phyloP scores from a whole-genome alignment of 2,113 vertebrate genomes.

The Catagonus wagneri region DNA sequence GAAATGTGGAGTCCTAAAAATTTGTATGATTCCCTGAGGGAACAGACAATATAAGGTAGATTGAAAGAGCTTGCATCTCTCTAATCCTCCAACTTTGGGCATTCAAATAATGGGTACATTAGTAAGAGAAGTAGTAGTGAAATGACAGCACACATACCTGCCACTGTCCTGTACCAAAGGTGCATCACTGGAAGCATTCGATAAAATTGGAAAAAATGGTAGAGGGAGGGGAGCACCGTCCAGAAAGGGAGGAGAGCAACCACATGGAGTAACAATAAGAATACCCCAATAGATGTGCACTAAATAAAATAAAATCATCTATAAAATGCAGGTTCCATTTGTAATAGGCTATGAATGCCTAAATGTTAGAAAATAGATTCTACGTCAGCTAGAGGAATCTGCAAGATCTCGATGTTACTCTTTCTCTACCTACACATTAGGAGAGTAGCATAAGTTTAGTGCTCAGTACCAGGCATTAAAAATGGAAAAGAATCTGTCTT shows the following conservation, averaged over 20 bases:
- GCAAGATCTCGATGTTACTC: not conserved
- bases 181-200: not conserved
- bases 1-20: not conserved
- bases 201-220: not conserved
- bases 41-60: not conserved
- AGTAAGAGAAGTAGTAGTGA: not conserved
- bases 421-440: not conserved
- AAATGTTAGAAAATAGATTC: not conserved
- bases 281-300: not conserved
- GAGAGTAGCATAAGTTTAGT: not conserved
- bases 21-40: not conserved
- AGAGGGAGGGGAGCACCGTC: not conserved
- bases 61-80: not conserved
- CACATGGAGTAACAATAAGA: not conserved
- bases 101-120: not conserved
- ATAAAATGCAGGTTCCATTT: not conserved
- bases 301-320: not conserved
- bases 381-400: not conserved
- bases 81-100: not conserved
- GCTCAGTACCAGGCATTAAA: not conserved
- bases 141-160: not conserved
- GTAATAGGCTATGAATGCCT: not conserved
- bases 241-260: not conserved
- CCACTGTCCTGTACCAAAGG: not conserved
- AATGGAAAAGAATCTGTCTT: not conserved